phyloP scores from a whole-genome alignment of 2,113 vertebrate genomes.

The Ciconia boyciana region DNA sequence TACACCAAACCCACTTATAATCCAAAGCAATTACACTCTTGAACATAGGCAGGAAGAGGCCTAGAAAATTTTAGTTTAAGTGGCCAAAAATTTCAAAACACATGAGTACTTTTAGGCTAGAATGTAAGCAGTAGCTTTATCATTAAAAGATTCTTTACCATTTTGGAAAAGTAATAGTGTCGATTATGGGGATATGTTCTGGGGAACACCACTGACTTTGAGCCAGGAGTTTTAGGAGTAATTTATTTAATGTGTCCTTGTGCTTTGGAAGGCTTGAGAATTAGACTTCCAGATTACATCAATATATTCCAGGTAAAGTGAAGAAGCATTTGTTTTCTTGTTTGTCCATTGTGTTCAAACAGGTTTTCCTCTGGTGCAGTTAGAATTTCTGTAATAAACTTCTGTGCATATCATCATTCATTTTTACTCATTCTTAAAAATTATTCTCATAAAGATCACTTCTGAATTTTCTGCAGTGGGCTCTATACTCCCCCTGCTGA shows the following conservation, averaged over 20 bases:
- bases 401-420: neutral
- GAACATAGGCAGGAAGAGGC: neutral
- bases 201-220: neutral
- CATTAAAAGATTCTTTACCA: neutral
- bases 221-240: neutral
- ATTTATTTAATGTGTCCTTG: neutral
- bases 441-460: neutral
- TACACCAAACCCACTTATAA: neutral
- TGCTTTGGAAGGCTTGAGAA: neutral
- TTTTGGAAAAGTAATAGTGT: neutral
- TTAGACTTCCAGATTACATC: neutral
- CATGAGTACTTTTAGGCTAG: neutral
- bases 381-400: neutral
- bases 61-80: neutral
- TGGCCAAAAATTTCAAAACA: neutral
- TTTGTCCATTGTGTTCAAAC: neutral
- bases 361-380: neutral
- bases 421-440: neutral
- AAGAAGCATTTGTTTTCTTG: neutral
- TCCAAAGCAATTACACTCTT: neutral
- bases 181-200: neutral
- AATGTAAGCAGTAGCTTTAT: neutral
- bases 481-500: conserved; percentile 40
- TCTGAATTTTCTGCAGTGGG: neutral
- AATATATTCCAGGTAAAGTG: neutral